A percentile compares a stretch with the other conserved stretches of the same genome.
Conservation (phyloP, 2,888 invertebrate genomes). For the Lasioglossum oenotherae region DNA sequence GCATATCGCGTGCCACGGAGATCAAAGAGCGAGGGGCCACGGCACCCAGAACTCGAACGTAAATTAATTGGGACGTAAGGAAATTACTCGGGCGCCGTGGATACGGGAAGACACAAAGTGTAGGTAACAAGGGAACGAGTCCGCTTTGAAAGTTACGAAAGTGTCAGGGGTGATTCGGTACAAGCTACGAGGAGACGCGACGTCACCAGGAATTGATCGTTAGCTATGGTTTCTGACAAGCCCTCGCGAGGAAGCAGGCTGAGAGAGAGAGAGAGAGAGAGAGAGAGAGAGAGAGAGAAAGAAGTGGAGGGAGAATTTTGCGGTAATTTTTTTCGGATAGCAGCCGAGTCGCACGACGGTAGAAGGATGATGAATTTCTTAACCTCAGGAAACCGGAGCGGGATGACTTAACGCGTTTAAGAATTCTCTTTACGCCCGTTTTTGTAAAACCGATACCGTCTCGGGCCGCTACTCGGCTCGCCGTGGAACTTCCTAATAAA, state of each 20-base stretch:
- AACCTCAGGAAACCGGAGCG: not conserved
- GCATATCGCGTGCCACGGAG: conserved; percentile 54
- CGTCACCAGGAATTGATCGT: conserved; percentile 42
- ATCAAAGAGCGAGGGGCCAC: conserved; percentile 58
- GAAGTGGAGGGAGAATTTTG: not conserved
- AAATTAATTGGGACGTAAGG: conserved; percentile 80
- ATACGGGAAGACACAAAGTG: conserved; percentile 6
- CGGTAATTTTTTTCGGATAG: not conserved
- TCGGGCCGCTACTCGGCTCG: conserved; percentile 30
- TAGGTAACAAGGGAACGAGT: conserved; percentile 31
- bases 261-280: not conserved
- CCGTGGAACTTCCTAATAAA: conserved; percentile 48
- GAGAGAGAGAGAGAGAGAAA: not conserved
- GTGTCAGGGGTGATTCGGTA: conserved; percentile 30
- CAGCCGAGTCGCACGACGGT: not conserved
- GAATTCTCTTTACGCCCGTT: conserved; percentile 38
- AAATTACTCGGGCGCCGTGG: conserved; percentile 69
- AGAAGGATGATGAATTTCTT: conserved; percentile 41
- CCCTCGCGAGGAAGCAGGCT: not conserved
- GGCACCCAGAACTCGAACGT: conserved; percentile 71
- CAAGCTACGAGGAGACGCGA: not conserved
- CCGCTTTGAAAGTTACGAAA: conserved; percentile 49
- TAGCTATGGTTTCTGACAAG: conserved; percentile 15
- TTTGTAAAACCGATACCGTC: conserved; percentile 50
- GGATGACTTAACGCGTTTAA: conserved; percentile 30